These are phyloP conservation scores for Trachythela sp. DNA, from an alignment of 64 coral and sea anemone species.

Conservation along the genomic window DNA sequence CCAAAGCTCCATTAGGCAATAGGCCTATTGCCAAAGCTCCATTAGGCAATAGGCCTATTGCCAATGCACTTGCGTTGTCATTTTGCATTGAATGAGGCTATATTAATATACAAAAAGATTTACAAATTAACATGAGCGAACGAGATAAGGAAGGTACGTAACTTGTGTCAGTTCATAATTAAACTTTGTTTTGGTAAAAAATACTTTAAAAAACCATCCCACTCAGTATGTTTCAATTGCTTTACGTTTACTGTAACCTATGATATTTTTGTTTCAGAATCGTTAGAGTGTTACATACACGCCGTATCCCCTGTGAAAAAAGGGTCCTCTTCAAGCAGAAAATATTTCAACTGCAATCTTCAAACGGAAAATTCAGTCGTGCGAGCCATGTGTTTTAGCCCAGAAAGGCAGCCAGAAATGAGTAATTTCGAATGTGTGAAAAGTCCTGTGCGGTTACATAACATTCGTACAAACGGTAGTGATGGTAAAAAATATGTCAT, in stretches of 20 bases:
- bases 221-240: not conserved
- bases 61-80: too few species aligned
- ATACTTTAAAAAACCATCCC: not conserved
- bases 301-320: not conserved
- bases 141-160: not conserved
- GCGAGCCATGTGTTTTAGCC: not conserved
- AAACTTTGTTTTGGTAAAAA: not conserved
- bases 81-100: too few species aligned
- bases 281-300: not conserved
- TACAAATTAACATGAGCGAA: not conserved
- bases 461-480: not conserved
- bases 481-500: slow-evolving; percentile 8
- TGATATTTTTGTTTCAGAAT: not conserved
- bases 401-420: not conserved
- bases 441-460: not conserved
- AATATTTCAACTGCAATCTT: not conserved
- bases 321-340: not conserved
- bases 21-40: too few species aligned
- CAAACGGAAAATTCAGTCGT: not conserved
- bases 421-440: not conserved
- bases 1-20: too few species aligned
- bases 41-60: too few species aligned
- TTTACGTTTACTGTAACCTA: not conserved
- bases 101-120: too few species aligned
- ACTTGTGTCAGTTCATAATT: not conserved